These are phyloP conservation scores for Sternotherus odoratus DNA, from an alignment of 2,797 vertebrate species.

Conservation along the genomic window DNA sequence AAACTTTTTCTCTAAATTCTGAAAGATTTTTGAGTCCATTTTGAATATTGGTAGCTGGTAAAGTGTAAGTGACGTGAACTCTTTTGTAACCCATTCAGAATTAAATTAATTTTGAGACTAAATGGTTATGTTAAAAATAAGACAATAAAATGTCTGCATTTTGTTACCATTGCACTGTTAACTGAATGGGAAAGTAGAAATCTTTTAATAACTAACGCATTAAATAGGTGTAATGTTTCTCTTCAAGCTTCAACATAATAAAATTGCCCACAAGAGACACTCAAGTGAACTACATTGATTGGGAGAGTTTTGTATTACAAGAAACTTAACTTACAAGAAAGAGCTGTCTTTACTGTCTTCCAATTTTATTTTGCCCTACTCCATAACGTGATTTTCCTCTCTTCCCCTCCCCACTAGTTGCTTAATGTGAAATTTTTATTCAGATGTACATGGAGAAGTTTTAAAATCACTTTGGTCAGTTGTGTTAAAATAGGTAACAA, in stretches of 20 bases:
- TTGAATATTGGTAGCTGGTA: not conserved
- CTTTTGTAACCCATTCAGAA: not conserved
- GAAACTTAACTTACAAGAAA: not conserved
- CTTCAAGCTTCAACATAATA: not conserved
- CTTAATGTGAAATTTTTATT: not conserved
- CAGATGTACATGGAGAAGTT: not conserved
- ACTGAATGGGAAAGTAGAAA: not conserved
- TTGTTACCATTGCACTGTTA: not conserved
- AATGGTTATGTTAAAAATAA: not conserved
- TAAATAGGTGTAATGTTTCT: not conserved
- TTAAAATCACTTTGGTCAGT: not conserved
- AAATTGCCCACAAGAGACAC: not conserved
- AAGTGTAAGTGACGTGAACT: not conserved
- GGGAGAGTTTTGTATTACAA: not conserved
- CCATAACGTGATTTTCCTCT: not conserved
- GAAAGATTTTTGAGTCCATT: not conserved
- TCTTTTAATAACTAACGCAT: not conserved
- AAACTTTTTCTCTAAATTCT: not conserved
- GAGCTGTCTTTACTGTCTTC: not conserved
- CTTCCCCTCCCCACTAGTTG: not conserved
- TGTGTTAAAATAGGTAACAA: not conserved
- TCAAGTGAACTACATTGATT: not conserved
- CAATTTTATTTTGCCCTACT: not conserved
- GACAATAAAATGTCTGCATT: not conserved
- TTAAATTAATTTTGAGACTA: not conserved